Evolutionary conservation across 1,140 invertebrate species (phyloP).

Genomic region (Spodoptera frugiperda): DNA sequence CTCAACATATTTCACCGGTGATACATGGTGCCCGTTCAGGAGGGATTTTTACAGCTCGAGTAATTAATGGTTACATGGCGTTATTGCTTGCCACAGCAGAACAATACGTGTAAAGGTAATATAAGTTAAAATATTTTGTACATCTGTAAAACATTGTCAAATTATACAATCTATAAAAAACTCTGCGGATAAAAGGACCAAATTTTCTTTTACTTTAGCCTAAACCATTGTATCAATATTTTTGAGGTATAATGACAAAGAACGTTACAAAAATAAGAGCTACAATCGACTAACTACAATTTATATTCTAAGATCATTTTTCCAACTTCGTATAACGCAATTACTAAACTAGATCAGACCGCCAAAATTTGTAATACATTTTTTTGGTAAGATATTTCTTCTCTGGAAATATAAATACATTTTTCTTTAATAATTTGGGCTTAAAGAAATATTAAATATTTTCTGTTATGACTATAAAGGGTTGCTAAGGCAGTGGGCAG

Average conservation of each 20-base stretch:
- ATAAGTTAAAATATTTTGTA: not conserved
- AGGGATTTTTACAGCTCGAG: constrained; percentile 1
- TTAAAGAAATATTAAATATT: not conserved
- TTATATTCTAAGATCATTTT: constrained; percentile 36
- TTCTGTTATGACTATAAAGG: too few species aligned
- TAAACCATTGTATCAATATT: too few species aligned
- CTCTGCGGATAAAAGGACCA: not conserved
- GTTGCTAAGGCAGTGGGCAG: too few species aligned
- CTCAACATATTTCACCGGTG: constrained; percentile 17
- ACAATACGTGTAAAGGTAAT: not conserved
- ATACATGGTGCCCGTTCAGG: constrained; percentile 4
- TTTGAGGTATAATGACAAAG: not conserved
- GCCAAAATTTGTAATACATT: constrained; percentile 16
- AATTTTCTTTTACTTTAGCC: not conserved
- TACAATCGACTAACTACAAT: not conserved
- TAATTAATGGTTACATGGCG: not conserved
- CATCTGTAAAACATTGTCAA: too few species aligned
- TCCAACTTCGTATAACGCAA: constrained; percentile 35
- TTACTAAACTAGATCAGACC: constrained; percentile 11
- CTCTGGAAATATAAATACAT: not conserved
- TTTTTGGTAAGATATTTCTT: constrained; percentile 5
- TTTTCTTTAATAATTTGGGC: not conserved
- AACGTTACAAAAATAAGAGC: constrained; percentile 14
- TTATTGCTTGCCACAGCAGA: not conserved
- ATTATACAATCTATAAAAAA: too few species aligned